Percentiles rank a stretch among this genome's conserved stretches.
These are phyloP conservation scores for Megathymus violae DNA, from an alignment of 1,140 invertebrate genomes.

Conservation along the genomic window DNA sequence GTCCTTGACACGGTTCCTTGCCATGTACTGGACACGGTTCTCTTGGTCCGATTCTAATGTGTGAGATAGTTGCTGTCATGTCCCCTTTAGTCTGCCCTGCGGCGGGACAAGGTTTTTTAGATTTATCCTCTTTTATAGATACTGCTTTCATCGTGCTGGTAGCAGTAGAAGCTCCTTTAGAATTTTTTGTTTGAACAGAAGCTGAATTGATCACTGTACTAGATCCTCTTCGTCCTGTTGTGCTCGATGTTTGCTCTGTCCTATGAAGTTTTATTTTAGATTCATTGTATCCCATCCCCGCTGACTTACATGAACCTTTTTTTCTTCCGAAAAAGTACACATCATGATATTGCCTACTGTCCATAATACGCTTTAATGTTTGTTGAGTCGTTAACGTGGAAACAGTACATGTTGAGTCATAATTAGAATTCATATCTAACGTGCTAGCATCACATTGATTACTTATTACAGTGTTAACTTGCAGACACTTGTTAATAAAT, in stretches of 20 bases:
- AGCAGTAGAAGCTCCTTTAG: constrained; percentile 41
- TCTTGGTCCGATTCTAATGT: constrained; percentile 65
- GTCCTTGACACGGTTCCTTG: constrained; percentile 62
- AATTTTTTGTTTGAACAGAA: constrained; percentile 38
- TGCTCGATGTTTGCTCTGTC: constrained; percentile 39
- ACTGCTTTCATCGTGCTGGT: constrained; percentile 52
- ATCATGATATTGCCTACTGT: constrained; percentile 44
- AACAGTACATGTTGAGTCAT: constrained; percentile 42
- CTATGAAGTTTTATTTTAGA: constrained; percentile 43
- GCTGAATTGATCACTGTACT: constrained; percentile 12
- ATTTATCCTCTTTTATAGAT: constrained; percentile 59
- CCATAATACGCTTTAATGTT: constrained; percentile 18
- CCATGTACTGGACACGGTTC: constrained; percentile 65
- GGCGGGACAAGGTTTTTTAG: constrained; percentile 53
- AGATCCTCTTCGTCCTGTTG: neutral
- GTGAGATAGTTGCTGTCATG: constrained; percentile 65
- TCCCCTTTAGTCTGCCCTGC: constrained; percentile 51
- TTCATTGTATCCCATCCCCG: constrained; percentile 63
- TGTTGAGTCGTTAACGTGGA: constrained; percentile 30
- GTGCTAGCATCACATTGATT: constrained; percentile 16
- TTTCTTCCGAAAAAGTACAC: constrained; percentile 66
- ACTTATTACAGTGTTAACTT: constrained; percentile 47
- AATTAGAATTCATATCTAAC: constrained; percentile 34
- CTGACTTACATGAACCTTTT: constrained; percentile 44
- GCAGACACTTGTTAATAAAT: constrained; percentile 73